Conservation (phyloP, 2,888 invertebrate species). For the Cetonia aurata region DNA sequence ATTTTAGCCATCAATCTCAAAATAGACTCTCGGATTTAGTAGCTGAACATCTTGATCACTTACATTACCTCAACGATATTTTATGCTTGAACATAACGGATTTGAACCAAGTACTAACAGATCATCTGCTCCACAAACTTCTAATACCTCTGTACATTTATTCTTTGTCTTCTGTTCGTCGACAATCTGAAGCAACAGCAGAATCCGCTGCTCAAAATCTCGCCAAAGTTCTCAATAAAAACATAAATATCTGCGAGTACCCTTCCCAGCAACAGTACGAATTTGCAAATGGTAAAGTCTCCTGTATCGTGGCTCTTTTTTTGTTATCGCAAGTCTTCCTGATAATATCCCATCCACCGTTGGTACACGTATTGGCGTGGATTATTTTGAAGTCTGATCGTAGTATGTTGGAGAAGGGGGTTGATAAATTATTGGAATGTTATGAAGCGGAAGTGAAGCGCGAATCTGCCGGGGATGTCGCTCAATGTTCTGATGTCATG, state of each 20-base stretch:
- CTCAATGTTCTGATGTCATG: conserved; percentile 50
- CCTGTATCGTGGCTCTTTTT: conserved; percentile 91
- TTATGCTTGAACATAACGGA: conserved; percentile 91
- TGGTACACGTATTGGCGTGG: conserved; percentile 91
- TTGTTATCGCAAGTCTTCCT: conserved; percentile 95
- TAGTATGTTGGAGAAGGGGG: conserved; percentile 61
- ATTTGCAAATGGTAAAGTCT: conserved; percentile 73
- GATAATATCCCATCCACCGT: conserved; percentile 90
- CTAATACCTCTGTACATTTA: conserved; percentile 95
- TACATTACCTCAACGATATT: conserved; percentile 98
- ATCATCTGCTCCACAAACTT: conserved; percentile 93
- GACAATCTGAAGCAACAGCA: conserved; percentile 69
- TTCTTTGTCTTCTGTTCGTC: conserved; percentile 74
- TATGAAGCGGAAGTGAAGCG: conserved; percentile 58
- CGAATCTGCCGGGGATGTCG: conserved; percentile 50
- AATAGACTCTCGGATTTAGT: conserved; percentile 93
- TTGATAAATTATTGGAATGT: conserved; percentile 62
- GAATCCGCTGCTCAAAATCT: conserved; percentile 75
- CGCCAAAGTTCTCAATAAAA: conserved; percentile 75
- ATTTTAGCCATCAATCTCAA: conserved; percentile 88
- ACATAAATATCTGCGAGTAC: conserved; percentile 67
- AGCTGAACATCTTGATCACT: conserved; percentile 96
- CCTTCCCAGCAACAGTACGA: conserved; percentile 61
- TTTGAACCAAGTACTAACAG: conserved; percentile 92
- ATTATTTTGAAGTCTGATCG: conserved; percentile 88